phyloP scores from a whole-genome alignment of 2,113 vertebrate species.

The Podarcis muralis region DNA sequence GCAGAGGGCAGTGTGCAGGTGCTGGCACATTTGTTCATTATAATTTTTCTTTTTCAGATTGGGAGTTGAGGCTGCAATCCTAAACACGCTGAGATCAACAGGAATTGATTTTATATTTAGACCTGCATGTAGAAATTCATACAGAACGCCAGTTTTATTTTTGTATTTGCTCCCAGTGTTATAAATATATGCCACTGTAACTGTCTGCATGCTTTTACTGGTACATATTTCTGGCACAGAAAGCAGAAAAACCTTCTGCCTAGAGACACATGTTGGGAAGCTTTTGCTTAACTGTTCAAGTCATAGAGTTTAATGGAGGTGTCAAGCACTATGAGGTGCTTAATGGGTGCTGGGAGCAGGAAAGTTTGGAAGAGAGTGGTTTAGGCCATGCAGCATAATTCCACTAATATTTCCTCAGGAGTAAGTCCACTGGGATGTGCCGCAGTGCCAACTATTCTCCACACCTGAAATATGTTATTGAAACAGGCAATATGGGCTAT shows the following conservation, averaged over 20 bases:
- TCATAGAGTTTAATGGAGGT: no score
- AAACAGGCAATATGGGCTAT: no score
- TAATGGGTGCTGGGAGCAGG: not conserved
- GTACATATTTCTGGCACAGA: not conserved
- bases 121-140: not conserved
- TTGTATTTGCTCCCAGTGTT: not conserved
- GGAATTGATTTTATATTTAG: slow-evolving; percentile 5
- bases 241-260: not conserved
- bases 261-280: not conserved
- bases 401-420: not conserved
- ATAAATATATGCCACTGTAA: not conserved
- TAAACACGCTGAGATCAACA: not conserved
- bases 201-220: not conserved
- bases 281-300: not conserved
- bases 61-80: not conserved
- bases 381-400: not conserved
- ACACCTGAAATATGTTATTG: no score
- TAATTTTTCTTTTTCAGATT: not conserved
- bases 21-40: no score
- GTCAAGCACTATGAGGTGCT: no score
- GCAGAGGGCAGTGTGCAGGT: not conserved
- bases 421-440: not conserved
- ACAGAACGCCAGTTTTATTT: slow-evolving; percentile 1
- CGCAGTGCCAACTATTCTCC: no score
- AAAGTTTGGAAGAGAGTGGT: not conserved